phyloP scores from a whole-genome alignment of 2,113 vertebrate genomes.

The Caranx ignobilis region DNA sequence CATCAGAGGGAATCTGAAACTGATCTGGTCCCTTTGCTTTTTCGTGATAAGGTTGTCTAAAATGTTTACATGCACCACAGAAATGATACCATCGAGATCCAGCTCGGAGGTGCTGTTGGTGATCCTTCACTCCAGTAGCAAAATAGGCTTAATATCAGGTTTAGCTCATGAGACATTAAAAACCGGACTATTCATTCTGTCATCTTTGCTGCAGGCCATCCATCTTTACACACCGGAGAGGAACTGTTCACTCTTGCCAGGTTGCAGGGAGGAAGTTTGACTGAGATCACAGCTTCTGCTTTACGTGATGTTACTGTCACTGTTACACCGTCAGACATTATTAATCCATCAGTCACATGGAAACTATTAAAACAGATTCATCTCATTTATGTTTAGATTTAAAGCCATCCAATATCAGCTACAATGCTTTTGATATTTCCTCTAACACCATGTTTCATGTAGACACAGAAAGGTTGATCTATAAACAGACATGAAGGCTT shows the following conservation, averaged over 20 bases:
- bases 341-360: not conserved
- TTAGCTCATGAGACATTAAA: not conserved
- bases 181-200: constrained; percentile 17
- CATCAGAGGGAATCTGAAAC: not conserved
- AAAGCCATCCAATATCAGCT: not conserved
- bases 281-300: constrained; percentile 49
- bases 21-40: not conserved
- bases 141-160: not conserved
- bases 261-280: constrained; percentile 51
- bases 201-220: not conserved
- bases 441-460: not conserved
- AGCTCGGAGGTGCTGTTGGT: not conserved
- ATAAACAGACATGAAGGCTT: not conserved
- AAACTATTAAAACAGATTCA: not conserved
- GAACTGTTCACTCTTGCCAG: constrained; percentile 41
- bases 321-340: not conserved
- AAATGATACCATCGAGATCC: not conserved
- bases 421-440: not conserved
- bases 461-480: not conserved
- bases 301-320: constrained; percentile 1
- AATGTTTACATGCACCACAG: not conserved
- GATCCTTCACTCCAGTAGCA: not conserved
- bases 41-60: not conserved
- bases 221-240: constrained; percentile 17
- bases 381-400: not conserved